Evolutionary conservation across 1,140 invertebrate species (phyloP).

Genomic region (Laupala kohalensis): DNA sequence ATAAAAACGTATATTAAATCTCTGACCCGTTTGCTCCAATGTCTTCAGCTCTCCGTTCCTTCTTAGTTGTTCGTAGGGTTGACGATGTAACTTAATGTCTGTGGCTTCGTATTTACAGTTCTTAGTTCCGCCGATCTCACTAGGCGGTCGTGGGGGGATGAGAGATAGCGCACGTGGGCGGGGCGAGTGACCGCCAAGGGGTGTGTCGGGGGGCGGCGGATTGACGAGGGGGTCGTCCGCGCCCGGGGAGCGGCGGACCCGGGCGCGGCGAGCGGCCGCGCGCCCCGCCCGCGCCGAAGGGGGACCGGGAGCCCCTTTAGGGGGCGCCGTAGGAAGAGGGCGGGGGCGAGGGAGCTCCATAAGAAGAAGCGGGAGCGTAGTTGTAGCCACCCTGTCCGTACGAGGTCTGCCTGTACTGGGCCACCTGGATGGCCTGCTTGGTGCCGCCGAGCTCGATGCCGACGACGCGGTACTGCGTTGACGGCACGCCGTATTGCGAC

Average conservation of each 20-base stretch:
- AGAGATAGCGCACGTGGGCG: background rate
- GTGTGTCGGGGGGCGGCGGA: background rate
- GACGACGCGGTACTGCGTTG: constrained; percentile 45
- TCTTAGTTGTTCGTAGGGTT: background rate
- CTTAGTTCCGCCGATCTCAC: background rate
- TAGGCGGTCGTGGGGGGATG: background rate
- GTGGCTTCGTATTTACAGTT: background rate
- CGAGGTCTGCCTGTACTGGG: constrained; percentile 47
- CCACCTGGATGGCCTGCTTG: constrained; percentile 61
- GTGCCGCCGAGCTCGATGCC: constrained; percentile 61
- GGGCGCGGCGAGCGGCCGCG: background rate
- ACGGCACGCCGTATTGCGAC: constrained; percentile 34
- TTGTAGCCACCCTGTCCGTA: constrained; percentile 30
- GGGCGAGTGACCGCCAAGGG: too few relatives aligned
- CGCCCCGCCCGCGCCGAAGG: background rate
- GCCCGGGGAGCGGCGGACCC: background rate
- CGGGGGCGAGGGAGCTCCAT: constrained; percentile 34
- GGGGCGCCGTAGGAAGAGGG: constrained; percentile 46
- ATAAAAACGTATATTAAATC: constrained; percentile 2
- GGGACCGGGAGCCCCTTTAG: background rate
- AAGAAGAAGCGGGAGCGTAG: constrained; percentile 5
- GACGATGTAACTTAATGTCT: background rate
- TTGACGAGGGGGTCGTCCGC: background rate
- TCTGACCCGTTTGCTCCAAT: background rate
- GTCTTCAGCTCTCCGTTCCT: background rate